Evolutionary conservation across 2,888 invertebrate genomes (phyloP), one percentile per base, ranked within the genome.

Genomic region (Masnerella sp.): DNA sequence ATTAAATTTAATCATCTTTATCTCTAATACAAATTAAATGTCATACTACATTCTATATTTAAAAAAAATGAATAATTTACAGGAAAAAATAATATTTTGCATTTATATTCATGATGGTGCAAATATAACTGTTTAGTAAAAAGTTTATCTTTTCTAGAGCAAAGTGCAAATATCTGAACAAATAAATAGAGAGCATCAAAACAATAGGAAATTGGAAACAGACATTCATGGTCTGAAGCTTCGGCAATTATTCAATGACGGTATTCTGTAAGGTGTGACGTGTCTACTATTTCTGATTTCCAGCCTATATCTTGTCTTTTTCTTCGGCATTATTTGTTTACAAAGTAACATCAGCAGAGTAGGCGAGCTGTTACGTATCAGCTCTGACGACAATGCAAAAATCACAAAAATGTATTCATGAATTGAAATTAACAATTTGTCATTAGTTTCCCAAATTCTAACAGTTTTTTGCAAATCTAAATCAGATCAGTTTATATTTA

Each of bases 231-330:
- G 67, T n/a, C 36, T 52, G 25, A 36, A 30, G 42, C 49, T 62
- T 56, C 22, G 36, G 32, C 34, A 71, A 58, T 62, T 49, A 45
- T 64, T 51, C 51, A 61, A 67, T 67, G 42, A 42, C 58, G 25
- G 45, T 49, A 36, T 45, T 43, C 45, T 38, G 34, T 49, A 43
- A 49, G 22, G 43, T 28, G 40, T 70, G 62, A 69, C 54, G 62
- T 42, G 43, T 71, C 25, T 51, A 64, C 58, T 51, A 71, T 64
- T 71, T 71, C 47, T 58, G 58, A 68, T 47, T 58, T 56, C 40
- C 36, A 45, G 34, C 25, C 25, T 49, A 49, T 49, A 49, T 36
- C 47, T 14, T 8, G 8, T 18, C 42, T 58, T 51, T 20, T 28
- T 43, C 14, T 18, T 4, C 28, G 38, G 28, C 36, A 43, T 68